Conservation (phyloP, 2,888 invertebrate genomes). For the Alcis repandata region DNA sequence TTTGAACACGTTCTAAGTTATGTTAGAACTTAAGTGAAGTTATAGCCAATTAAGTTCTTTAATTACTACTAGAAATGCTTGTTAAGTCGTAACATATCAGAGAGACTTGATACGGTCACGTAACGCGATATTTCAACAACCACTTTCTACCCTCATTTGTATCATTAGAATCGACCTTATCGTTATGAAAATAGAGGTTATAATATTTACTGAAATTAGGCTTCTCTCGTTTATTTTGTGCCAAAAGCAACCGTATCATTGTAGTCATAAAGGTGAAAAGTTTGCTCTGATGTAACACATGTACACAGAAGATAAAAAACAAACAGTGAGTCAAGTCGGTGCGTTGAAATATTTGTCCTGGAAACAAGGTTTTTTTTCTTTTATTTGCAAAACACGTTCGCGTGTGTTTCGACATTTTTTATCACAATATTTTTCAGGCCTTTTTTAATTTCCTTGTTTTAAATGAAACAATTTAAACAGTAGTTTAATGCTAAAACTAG, state of each 20-base stretch:
- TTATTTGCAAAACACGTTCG: slow-evolving; percentile 18
- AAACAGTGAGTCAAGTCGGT: slow-evolving; percentile 35
- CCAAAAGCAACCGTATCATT: not conserved
- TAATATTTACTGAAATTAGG: slow-evolving; percentile 5
- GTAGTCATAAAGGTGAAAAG: slow-evolving; percentile 7
- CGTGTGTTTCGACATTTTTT: slow-evolving; percentile 2
- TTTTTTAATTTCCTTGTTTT: not conserved
- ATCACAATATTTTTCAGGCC: not conserved
- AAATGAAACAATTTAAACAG: too few relatives aligned
- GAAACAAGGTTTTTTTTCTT: slow-evolving; percentile 27
- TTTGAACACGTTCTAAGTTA: slow-evolving; percentile 19
- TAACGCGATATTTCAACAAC: slow-evolving; percentile 33
- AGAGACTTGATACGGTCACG: slow-evolving; percentile 26
- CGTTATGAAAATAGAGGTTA: slow-evolving; percentile 5
- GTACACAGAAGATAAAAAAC: slow-evolving; percentile 33
- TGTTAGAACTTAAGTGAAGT: slow-evolving; percentile 19
- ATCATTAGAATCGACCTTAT: slow-evolving; percentile 4
- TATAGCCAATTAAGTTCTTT: slow-evolving; percentile 31
- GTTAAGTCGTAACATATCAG: slow-evolving; percentile 29
- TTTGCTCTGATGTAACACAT: slow-evolving; percentile 10
- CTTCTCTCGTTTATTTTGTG: not conserved
- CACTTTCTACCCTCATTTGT: slow-evolving; percentile 3
- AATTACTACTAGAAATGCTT: slow-evolving; percentile 31
- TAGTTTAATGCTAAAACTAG: too few relatives aligned
- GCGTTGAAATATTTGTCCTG: slow-evolving; percentile 29